A percentile compares a stretch with the other conserved stretches of the same genome.
These are phyloP conservation scores for Asobara japonica DNA, from an alignment of 1,140 invertebrate genomes.

Conservation along the genomic window DNA sequence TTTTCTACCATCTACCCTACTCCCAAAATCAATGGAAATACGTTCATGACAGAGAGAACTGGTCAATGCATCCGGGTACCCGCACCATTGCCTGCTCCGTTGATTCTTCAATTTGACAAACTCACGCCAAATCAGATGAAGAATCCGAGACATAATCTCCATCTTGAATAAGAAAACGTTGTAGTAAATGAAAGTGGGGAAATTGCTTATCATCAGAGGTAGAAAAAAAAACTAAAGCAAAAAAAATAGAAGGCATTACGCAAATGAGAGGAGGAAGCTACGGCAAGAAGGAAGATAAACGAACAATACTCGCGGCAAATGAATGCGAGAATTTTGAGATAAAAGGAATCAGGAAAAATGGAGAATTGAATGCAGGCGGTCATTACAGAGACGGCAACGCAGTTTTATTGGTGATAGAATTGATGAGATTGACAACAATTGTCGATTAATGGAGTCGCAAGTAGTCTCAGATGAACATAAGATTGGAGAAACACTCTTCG, in stretches of 20 bases:
- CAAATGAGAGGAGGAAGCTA: conserved; percentile 22
- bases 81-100: neutral
- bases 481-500: too few species aligned
- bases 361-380: neutral
- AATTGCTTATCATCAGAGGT: conserved; percentile 17
- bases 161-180: neutral
- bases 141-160: neutral
- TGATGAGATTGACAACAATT: neutral
- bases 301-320: neutral
- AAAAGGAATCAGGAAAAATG: neutral
- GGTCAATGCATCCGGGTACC: neutral
- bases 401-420: neutral
- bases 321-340: conserved; percentile 1
- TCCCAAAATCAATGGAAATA: neutral
- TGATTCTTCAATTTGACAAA: neutral
- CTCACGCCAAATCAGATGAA: neutral
- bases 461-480: too few species aligned
- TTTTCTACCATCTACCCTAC: neutral
- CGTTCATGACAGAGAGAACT: neutral
- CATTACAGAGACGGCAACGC: neutral
- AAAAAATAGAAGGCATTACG: conserved; percentile 32
- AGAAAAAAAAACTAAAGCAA: neutral
- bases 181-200: neutral
- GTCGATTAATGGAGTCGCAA: too few species aligned
- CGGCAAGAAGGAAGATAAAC: neutral